Percentiles rank a stretch among this genome's conserved stretches.
These are phyloP conservation scores for Dromius quadrimaculatus DNA, from an alignment of 2,888 invertebrate genomes.

Conservation along the genomic window DNA sequence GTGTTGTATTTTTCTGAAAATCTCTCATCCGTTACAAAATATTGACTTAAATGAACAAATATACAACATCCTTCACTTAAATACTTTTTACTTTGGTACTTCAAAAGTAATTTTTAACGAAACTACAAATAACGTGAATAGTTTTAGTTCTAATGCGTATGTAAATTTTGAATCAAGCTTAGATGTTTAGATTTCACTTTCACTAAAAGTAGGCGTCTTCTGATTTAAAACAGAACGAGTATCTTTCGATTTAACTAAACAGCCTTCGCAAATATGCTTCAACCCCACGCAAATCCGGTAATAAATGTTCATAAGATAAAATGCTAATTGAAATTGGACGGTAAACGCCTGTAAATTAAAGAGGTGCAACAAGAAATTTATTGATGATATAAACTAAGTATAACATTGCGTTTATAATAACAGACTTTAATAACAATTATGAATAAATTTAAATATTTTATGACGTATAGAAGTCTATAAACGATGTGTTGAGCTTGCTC, in stretches of 20 bases:
- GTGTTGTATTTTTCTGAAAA: no score
- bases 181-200: constrained; percentile 5
- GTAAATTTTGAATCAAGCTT: not conserved
- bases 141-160: no score
- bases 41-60: no score
- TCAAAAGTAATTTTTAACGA: not conserved
- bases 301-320: not conserved
- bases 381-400: constrained; percentile 16
- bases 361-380: constrained; percentile 11
- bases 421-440: constrained; percentile 43
- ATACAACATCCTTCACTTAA: no score
- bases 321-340: constrained; percentile 16
- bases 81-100: no score
- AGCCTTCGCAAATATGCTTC: not conserved
- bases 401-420: constrained; percentile 21
- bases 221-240: not conserved
- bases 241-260: not conserved
- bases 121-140: not conserved
- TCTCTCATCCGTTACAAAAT: no score
- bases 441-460: constrained; percentile 41
- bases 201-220: not conserved
- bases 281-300: constrained; percentile 8
- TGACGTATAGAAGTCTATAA: no score
- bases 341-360: constrained; percentile 18
- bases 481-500: no score